Evolutionary conservation across 1,140 invertebrate species (phyloP).

Genomic region (Telenomus remus): DNA sequence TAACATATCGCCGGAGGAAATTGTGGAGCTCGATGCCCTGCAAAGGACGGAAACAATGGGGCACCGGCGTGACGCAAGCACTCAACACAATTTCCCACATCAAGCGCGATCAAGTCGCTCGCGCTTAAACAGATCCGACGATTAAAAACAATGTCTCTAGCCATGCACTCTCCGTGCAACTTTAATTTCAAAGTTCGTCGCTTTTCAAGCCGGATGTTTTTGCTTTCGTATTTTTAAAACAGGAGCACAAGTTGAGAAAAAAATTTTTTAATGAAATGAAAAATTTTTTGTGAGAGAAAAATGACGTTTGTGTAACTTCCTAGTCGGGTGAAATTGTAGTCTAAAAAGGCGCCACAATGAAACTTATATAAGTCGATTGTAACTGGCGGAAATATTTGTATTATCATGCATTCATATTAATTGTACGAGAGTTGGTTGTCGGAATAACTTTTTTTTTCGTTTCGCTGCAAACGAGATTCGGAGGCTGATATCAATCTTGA

Average conservation of each 20-base stretch:
- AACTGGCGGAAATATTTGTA: not conserved
- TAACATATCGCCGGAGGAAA: constrained; percentile 42
- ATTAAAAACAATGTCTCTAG: constrained; percentile 15
- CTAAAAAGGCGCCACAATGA: not conserved
- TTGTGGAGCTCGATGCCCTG: constrained; percentile 18
- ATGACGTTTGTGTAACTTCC: constrained; percentile 36
- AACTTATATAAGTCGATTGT: constrained; percentile 26
- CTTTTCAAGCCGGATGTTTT: too few species aligned
- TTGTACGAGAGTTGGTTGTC: too few species aligned
- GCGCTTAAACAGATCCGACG: constrained; percentile 8
- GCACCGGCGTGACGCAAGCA: constrained; percentile 14
- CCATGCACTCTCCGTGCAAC: constrained; percentile 4
- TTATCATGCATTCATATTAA: too few species aligned
- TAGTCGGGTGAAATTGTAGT: constrained; percentile 18
- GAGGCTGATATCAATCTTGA: too few species aligned
- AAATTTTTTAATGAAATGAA: too few species aligned
- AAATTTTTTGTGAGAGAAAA: constrained; percentile 32
- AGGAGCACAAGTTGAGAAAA: too few species aligned
- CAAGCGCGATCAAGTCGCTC: constrained; percentile 33
- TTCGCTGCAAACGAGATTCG: too few species aligned
- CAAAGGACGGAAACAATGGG: constrained; percentile 51
- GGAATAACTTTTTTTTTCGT: too few species aligned
- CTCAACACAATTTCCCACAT: constrained; percentile 51
- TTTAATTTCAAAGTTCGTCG: not conserved
- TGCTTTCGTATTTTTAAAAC: too few species aligned